Evolutionary conservation across 2,888 invertebrate genomes (phyloP), one percentile per base, ranked within the genome.

Genomic region (Petrolisthes manimaculis): DNA sequence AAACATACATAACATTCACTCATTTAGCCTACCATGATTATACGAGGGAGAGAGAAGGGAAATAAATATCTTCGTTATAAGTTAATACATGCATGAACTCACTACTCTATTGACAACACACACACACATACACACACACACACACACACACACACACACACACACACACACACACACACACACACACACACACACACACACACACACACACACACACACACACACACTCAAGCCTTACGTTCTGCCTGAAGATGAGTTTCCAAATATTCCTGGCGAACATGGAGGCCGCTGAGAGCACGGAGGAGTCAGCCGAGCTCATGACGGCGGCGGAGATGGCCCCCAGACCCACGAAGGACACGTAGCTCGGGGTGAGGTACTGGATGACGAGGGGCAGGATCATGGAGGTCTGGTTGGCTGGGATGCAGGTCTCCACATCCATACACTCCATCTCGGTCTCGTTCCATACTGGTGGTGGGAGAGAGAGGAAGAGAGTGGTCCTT

Each of bases 241-340:
- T 96, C 94, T 98, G 98, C 88, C 99, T 95, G 94, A 99, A 98
- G 93, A 99, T 97, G 93, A 98, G 95, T 94, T 97, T 98, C 95
- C 99, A 99, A 92, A 99, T 97, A 93, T 99, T 99, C 93, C 99
- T 95, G 90, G 99, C 99, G 93, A 99, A 99, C 99, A 99, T 99
- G 55, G 99, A 98, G 92, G 98, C 97, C 4, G 99, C 99, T 51
- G 99, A 98, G 37, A 99, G 95, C 83, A 99, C 98, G 92, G 99
- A 99, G 85, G 99, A 99, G 94, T 99, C 99, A 0, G 99, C 99
- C 0, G 99, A 99, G 69, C 99, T 99, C 99, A 99, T 99, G 91
- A 99, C 99, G 37, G 99, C 99, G 0, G 99, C 99, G 0, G 99
- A 99, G 8, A 99, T 98, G 8, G 99, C 99, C 0, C 99, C 99